Base-by-base conservation (phyloP, 2,797 vertebrate species). In the Dendrocincla tyrannina region DNA sequence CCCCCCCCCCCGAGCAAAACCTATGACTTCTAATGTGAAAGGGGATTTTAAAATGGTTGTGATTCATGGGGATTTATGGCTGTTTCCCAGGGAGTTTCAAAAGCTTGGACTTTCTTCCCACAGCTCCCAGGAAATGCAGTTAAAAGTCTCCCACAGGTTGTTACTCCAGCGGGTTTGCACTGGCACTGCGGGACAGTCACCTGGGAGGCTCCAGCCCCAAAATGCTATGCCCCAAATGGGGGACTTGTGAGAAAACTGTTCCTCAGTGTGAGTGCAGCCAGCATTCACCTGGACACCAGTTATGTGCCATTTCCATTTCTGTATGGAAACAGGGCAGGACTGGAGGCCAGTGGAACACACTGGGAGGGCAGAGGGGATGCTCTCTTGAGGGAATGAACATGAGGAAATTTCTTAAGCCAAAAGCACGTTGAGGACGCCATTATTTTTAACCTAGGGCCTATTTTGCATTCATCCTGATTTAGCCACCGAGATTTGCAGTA, bases 391-490 rank as follows among this genome's bases (percentile, higher is more conserved):
- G 83, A 73, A 62, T n/a, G 24, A 89, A 75, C 74, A 46, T 79
- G 24, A 62, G 46, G 30, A 81, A 86, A 74, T 46, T 73, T 76
- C 59, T 89, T 69, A 67, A 84, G 66, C 69, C 62, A 62, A 88
- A 96, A 95, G 69, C 33, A 89, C 66, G 27, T 27, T 35, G 35
- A 91, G 44, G 47, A 82, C 19, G 69, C 22, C 17, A 12, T 64
- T 89, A 50, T 49, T 77, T 91, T 70, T 52, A 74, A 89, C 85
- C 55, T 89, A 20, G 93, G 84, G 72, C 76, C 13, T 20, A 60
- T 64, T 91, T 89, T 85, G 74, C 67, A 63, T 96, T 94, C 92
- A 94, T 95, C 84, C 90, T 0, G 3, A 72, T 88, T 93, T 85
- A 74, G 53, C 70, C 78, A 73, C 28, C 19, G 81, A 93, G 87